These are phyloP conservation scores for Hiodon alosoides DNA, from an alignment of 2,113 vertebrate genomes.

Conservation along the genomic window DNA sequence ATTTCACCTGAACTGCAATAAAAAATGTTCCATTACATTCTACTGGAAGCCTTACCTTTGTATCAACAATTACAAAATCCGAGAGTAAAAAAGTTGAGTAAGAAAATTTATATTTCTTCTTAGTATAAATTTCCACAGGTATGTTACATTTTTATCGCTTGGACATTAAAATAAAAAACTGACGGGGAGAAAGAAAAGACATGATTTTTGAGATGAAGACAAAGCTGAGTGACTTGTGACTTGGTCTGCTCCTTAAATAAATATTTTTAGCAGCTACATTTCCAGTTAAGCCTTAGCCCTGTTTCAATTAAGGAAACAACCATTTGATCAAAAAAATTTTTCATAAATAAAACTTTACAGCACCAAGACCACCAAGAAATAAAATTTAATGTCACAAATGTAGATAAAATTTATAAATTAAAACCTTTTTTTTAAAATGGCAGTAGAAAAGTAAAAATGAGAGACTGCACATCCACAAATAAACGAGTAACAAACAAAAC, in stretches of 20 bases:
- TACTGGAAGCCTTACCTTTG: constrained; percentile 50
- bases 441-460: constrained; percentile 86
- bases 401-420: constrained; percentile 50
- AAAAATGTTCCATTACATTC: constrained; percentile 53
- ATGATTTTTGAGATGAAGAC: constrained; percentile 39
- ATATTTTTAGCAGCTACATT: constrained; percentile 78
- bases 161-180: constrained; percentile 19
- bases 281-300: constrained; percentile 62
- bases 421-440: constrained; percentile 65
- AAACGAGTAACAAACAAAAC: constrained; percentile 69
- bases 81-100: constrained; percentile 66
- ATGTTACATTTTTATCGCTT: constrained; percentile 61
- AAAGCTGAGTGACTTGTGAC: constrained; percentile 47
- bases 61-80: constrained; percentile 51
- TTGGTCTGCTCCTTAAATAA: constrained; percentile 53
- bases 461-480: constrained; percentile 72
- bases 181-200: too few relatives aligned
- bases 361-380: constrained; percentile 36
- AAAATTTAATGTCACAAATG: constrained; percentile 30
- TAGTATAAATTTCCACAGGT: constrained; percentile 69
- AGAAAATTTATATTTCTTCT: constrained; percentile 52
- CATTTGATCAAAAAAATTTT: constrained; percentile 16
- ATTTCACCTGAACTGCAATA: constrained; percentile 63
- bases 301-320: constrained; percentile 34
- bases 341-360: constrained; percentile 60